A percentile compares a stretch with the other conserved stretches of the same genome.
These are phyloP conservation scores for Python bivittatus DNA, from an alignment of 2,113 vertebrate genomes.

Conservation along the genomic window DNA sequence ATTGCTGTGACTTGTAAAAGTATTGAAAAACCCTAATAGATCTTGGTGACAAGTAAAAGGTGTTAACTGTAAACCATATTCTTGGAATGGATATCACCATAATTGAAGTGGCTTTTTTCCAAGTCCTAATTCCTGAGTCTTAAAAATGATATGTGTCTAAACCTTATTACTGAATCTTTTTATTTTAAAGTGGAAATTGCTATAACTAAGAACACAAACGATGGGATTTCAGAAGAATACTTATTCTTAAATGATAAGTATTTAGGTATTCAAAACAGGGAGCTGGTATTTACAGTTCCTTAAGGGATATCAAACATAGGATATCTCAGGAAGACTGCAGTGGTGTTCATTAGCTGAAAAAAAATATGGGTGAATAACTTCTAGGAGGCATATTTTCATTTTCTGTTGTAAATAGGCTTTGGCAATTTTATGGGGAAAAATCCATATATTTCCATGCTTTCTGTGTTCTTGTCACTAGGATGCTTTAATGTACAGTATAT, in stretches of 20 bases:
- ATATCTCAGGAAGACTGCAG: constrained; percentile 65
- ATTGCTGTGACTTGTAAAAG: constrained; percentile 58
- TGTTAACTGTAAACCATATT: constrained; percentile 71
- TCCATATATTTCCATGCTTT: constrained; percentile 49
- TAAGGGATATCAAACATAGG: constrained; percentile 60
- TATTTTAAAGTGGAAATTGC: constrained; percentile 58
- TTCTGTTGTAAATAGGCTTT: constrained; percentile 60
- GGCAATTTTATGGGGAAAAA: constrained; percentile 53
- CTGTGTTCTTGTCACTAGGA: constrained; percentile 14
- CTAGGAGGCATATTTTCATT: constrained; percentile 52
- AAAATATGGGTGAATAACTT: constrained; percentile 38
- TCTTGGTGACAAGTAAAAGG: constrained; percentile 62
- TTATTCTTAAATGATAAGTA: no score
- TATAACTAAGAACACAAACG: constrained; percentile 69
- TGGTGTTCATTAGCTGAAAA: constrained; percentile 58
- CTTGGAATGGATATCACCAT: constrained; percentile 67
- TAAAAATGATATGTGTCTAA: constrained; percentile 71
- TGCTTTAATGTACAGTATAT: background rate
- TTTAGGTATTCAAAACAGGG: no score
- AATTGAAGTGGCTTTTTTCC: constrained; percentile 71
- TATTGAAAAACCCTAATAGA: constrained; percentile 61
- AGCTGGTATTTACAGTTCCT: constrained; percentile 72
- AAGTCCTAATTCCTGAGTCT: constrained; percentile 72
- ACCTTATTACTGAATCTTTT: constrained; percentile 56
- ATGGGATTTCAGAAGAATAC: constrained; percentile 71